Base-by-base conservation (phyloP, 2,797 vertebrate species). In the Anomalospiza imberbis region DNA sequence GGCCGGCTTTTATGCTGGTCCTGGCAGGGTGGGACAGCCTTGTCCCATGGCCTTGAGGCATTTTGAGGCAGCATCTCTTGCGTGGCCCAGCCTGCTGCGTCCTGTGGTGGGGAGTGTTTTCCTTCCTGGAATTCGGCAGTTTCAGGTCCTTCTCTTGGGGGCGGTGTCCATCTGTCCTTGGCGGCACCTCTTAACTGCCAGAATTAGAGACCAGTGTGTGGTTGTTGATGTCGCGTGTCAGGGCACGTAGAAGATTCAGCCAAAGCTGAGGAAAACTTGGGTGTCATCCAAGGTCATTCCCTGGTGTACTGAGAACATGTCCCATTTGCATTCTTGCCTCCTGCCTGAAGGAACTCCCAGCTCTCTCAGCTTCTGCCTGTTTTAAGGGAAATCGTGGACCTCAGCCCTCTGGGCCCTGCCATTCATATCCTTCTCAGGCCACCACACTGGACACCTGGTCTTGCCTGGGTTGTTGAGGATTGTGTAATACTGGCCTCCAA, bases 401-500 rank as follows among this genome's bases (percentile, higher is more conserved):
- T 4, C 12, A 22, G 3, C 9, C 2, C 11, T 22, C 29, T 22
- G 18, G 6, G 22, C 14, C 14, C 34, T 22, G 34, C 11, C 29
- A 10, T 67, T 38, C 14, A 40, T 18, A 28, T 17, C 12, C 29
- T 12, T 6, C 29, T 57, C 44, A 14, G 22, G 15, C 21, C 55
- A 13, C 12, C 9, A 7, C 14, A 2, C 9, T 22, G 29, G 18
- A 17, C 34, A 15, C 9, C 18, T 40, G 24, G 29, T 8, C 9
- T 28, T 28, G 19, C 10, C 31, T n/a, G 24, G 9, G 2, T 48
- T 48, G 18, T 19, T n/a, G 29, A 48, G 34, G 29, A 58, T 40
- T 0, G 1, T 50, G 24, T 34, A 48, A 5, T 12, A 12, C 5
- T 40, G 2, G 0, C 29, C 18, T 40, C 24, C 44, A n/a, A n/a